Evolutionary conservation across 2,888 invertebrate genomes (phyloP), one percentile per base, ranked within the genome.

Genomic region (Rosalia funebris): DNA sequence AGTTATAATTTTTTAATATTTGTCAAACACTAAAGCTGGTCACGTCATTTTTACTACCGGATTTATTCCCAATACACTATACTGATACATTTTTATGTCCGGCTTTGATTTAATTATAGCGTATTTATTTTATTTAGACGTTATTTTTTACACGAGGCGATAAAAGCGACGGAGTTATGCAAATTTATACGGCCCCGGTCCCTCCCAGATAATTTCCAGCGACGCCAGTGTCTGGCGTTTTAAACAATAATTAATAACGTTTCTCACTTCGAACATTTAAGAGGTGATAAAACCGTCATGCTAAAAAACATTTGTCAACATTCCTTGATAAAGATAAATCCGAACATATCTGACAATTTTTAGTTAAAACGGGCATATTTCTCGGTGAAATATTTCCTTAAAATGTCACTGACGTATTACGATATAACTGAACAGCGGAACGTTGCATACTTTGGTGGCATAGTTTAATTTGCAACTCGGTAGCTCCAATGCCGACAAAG

Each of bases 331-430:
- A 67, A 73, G 75, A 74, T 75, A 75, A 74, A 71, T 72, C 68
- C 63, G 56, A 65, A 70, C 70, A 74, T 74, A 75, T 72, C 73
- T 69, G 72, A 70, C 68, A 72, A 75, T 75, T 76, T 76, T 76
- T 68, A 69, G 68, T 68, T 65, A 68, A 72, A 71, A 71, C 66
- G 61, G 70, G 71, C 73, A 74, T 72, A 73, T 74, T 71, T 71
- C 63, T 65, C 57, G 42, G 63, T 71, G 71, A 77, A 76, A 75
- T 75, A 77, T 77, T 73, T 68, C 72, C 66, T 68, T 72, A 70
- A 79, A 79, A 78, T 80, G 80, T 80, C 80, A 79, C 79, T 79
- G 78, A 77, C 76, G 77, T 78, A 79, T 79, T 79, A 77, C 77
- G 75, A 75, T 78, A 78, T 77, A 75, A 72, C 70, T 68, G 70